Base-by-base conservation (phyloP, 92 coral and sea anemone species). In the Palythoa grandiflora region DNA sequence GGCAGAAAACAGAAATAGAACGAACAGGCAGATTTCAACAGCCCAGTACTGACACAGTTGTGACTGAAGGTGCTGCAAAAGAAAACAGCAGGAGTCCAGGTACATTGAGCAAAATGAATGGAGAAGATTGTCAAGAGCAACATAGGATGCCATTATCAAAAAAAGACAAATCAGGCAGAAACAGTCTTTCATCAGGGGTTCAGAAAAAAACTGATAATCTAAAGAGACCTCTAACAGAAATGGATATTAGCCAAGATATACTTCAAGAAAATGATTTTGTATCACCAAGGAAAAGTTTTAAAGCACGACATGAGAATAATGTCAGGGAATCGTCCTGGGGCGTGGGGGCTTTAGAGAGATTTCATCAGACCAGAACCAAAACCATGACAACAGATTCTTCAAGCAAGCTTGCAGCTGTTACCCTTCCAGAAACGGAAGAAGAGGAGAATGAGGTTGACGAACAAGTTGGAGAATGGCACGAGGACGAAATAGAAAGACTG, bases 401-500 rank as follows among this genome's bases (percentile, higher is more conserved):
- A n/a, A 14, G 15, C 15, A 51, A 81, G n/a, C 28, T 36, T 36
- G 75, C 10, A 19, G 47, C 83, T 20, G 28, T 78, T 19, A 14
- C 83, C 16, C 11, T 20, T 35, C 44, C 19, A 1, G 63, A 81
- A 50, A 21, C 14, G 57, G 44, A 47, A 65, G 85, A 44, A 16
- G 86, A 44, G 13, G 75, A 81, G 37, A 28, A 44, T 44, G 74
- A 63, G 13, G 40, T 8, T 20, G 74, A 81, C 1, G 73, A 44
- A 13, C 59, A 28, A 81, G 86, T 12, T 81, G 75, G 60, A 51
- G 75, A 81, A 48, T 81, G 86, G 86, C 75, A 47, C 20, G 35
- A 8, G 9, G 75, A 81, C 60, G 86, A 81, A 81, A 60, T 81
- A 17, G 61, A 81, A 15, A 65, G 86, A 66, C 75, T 81, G 12